Percentiles rank a stretch among this genome's conserved stretches.
Conservation (phyloP, 1,140 invertebrate genomes). For the Cataglyphis hispanica region DNA sequence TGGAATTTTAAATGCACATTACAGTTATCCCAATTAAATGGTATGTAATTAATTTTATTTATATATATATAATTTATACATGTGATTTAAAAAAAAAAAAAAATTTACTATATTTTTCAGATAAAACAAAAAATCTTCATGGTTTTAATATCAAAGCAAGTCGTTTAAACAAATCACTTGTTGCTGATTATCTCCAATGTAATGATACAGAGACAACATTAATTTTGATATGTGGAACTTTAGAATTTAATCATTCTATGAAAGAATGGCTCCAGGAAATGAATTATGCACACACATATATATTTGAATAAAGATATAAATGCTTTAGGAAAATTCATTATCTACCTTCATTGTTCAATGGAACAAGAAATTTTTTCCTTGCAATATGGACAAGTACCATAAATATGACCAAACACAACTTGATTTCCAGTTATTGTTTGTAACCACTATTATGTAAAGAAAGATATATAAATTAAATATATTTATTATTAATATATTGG, state of each 20-base stretch:
- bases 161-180: conserved; percentile 71
- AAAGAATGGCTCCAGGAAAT: conserved; percentile 67
- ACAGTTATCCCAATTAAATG: conserved; percentile 84
- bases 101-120: too few species aligned
- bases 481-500: neutral
- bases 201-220: conserved; percentile 71
- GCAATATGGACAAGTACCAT: conserved; percentile 84
- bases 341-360: conserved; percentile 55
- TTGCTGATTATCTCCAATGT: conserved; percentile 69
- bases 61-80: neutral
- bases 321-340: conserved; percentile 18
- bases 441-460: conserved; percentile 82
- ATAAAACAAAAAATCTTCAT: conserved; percentile 63
- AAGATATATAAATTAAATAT: conserved; percentile 7
- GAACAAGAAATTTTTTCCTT: conserved; percentile 80
- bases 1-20: conserved; percentile 88
- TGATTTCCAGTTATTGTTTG: conserved; percentile 79
- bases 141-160: conserved; percentile 76
- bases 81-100: neutral
- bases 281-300: conserved; percentile 74
- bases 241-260: conserved; percentile 77
- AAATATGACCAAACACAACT: conserved; percentile 80
- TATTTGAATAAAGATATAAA: conserved; percentile 76
- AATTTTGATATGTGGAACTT: conserved; percentile 82
- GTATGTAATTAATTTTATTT: conserved; percentile 50